Evolutionary conservation across 2,113 vertebrate species (phyloP).

Genomic region (Atlantisia rogersi): DNA sequence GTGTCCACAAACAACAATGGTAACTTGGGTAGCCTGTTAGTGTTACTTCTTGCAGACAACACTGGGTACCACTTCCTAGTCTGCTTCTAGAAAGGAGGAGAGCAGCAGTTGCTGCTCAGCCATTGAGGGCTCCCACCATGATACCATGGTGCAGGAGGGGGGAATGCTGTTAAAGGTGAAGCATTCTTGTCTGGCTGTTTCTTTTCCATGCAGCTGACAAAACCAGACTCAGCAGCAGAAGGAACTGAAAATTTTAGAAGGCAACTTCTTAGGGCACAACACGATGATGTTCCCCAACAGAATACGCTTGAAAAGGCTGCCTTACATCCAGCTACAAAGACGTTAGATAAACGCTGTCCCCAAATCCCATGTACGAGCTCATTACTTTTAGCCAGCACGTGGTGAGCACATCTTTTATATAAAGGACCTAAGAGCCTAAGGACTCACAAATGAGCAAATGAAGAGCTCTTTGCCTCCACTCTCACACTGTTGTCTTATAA

Average conservation of each 20-base stretch:
- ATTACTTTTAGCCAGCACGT: not conserved
- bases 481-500: not conserved
- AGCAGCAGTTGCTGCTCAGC: not conserved
- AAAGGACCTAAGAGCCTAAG: not conserved
- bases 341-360: not conserved
- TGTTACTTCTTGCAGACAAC: not conserved
- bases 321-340: not conserved
- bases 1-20: not conserved
- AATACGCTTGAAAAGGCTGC: not conserved
- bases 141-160: fast-evolving
- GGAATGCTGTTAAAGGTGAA: not conserved
- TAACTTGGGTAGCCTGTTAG: not conserved
- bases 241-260: not conserved
- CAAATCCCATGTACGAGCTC: not conserved
- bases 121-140: fast-evolving
- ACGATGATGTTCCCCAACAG: not conserved
- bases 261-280: not conserved
- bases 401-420: not conserved
- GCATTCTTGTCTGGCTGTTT: not conserved
- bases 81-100: not conserved
- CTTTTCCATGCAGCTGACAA: not conserved
- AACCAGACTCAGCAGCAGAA: not conserved
- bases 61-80: not conserved
- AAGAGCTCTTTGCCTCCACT: not conserved
- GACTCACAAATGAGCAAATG: not conserved